A percentile compares a stretch with the other conserved stretches of the same genome.
Conservation (phyloP, 2,888 invertebrate genomes). For the Volucella zonaria region DNA sequence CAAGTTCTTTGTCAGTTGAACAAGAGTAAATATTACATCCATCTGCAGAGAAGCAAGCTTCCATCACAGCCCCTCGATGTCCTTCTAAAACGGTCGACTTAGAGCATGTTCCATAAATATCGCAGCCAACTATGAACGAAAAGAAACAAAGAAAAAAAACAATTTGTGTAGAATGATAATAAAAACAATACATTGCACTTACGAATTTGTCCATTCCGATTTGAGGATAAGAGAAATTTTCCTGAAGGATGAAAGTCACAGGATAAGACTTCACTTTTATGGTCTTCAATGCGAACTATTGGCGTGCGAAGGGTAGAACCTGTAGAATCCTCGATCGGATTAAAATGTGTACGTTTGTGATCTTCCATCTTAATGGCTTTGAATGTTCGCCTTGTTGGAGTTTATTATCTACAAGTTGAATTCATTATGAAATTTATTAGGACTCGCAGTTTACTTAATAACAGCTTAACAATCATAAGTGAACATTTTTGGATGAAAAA, state of each 20-base stretch:
- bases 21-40: constrained; percentile 93
- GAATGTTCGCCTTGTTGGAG: too few relatives aligned
- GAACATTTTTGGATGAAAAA: too few relatives aligned
- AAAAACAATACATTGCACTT: not conserved
- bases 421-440: too few relatives aligned
- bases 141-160: not conserved
- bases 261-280: not conserved
- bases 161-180: not conserved
- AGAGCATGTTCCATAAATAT: constrained; percentile 98
- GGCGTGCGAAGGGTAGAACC: not conserved
- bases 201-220: not conserved
- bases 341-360: too few relatives aligned
- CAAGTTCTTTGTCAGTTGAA: constrained; percentile 96
- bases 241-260: not conserved
- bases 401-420: too few relatives aligned
- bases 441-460: too few relatives aligned
- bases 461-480: too few relatives aligned
- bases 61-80: constrained; percentile 97
- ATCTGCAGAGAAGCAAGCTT: constrained; percentile 93
- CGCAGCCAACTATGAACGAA: constrained; percentile 91
- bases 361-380: too few relatives aligned
- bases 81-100: constrained; percentile 97
- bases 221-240: not conserved
- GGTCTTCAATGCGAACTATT: not conserved
- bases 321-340: too few relatives aligned